A percentile compares a stretch with the other conserved stretches of the same genome.
Evolutionary conservation across 92 coral and sea anemone genomes (phyloP).

Genomic region (Porites evermanni): DNA sequence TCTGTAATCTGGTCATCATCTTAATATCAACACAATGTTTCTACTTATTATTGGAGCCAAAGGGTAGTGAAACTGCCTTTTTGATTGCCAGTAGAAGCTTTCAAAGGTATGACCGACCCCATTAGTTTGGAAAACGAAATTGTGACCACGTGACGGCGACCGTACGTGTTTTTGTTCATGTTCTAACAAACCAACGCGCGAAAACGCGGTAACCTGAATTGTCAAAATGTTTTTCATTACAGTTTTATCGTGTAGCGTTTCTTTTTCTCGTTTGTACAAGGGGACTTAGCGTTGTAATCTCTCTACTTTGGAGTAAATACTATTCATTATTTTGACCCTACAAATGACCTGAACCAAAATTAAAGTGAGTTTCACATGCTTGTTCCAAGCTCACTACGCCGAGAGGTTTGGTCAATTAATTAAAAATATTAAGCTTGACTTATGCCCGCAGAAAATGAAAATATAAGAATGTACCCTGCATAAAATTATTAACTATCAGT

Average conservation of each 20-base stretch:
- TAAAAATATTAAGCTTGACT: no score
- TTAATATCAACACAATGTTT: neutral
- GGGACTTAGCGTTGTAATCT: conserved; percentile 15
- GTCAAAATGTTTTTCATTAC: neutral
- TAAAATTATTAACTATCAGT: no score
- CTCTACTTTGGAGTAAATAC: neutral
- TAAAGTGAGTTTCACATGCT: no score
- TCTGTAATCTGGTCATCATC: no score
- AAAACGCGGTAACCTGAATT: neutral
- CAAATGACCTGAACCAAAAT: conserved; percentile 4
- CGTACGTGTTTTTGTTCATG: conserved; percentile 12
- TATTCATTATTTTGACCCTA: neutral
- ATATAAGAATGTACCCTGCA: no score
- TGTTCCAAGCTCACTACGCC: no score
- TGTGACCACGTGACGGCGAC: neutral
- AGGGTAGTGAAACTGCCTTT: neutral
- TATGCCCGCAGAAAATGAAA: no score
- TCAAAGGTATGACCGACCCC: neutral
- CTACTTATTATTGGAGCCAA: neutral
- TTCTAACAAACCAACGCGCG: neutral
- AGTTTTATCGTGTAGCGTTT: neutral
- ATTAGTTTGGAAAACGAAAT: neutral
- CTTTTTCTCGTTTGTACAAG: neutral
- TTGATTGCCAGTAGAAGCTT: neutral
- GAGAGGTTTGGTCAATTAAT: neutral